Conservation (phyloP, 1,140 invertebrate genomes). For the Papilio polytes region DNA sequence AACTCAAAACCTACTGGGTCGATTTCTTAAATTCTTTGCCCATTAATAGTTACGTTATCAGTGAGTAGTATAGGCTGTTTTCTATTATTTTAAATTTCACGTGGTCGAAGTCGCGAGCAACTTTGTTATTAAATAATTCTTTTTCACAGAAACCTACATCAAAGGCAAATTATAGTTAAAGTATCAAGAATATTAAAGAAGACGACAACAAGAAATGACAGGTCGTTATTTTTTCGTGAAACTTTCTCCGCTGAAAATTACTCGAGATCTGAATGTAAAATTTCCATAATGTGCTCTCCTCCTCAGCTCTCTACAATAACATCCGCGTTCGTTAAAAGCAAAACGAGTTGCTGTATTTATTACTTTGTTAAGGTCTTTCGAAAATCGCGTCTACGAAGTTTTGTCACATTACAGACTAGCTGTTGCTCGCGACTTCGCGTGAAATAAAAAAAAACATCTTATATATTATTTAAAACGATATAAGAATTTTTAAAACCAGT, state of each 20-base stretch:
- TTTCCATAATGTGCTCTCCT: conserved; percentile 11
- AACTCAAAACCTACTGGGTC: too few relatives aligned
- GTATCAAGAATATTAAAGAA: neutral
- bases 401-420: neutral
- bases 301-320: neutral
- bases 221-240: conserved; percentile 13
- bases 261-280: conserved; percentile 22
- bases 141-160: neutral
- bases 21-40: too few relatives aligned
- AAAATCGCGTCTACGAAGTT: conserved; percentile 4
- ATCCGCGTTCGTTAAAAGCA: conserved; percentile 18
- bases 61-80: too few relatives aligned
- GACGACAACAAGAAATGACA: neutral
- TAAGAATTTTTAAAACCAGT: too few relatives aligned
- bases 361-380: neutral
- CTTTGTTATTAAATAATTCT: neutral
- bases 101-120: too few relatives aligned
- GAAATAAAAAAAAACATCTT: too few relatives aligned
- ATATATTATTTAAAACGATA: too few relatives aligned
- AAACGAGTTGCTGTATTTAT: conserved; percentile 14
- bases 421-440: too few relatives aligned
- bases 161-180: conserved; percentile 17
- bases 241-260: neutral
- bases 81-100: too few relatives aligned
- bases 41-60: too few relatives aligned